These are phyloP conservation scores for Hermaeophaga mercurialis DNA, from an alignment of 2,888 invertebrate genomes.

Conservation along the genomic window DNA sequence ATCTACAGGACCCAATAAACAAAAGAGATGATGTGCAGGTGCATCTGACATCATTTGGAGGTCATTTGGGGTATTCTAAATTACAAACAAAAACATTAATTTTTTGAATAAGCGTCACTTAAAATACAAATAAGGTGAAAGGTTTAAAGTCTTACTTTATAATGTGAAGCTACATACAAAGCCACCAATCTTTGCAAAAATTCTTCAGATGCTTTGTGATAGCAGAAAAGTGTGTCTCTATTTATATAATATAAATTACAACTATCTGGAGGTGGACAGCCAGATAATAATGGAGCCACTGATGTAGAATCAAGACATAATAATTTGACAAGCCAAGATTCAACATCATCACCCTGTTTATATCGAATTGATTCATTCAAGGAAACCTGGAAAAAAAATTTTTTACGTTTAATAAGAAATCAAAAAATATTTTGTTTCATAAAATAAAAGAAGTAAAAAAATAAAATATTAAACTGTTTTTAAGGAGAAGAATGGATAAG, in stretches of 20 bases:
- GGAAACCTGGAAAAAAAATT: constrained; percentile 63
- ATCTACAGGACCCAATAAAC: constrained; percentile 85
- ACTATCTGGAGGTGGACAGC: constrained; percentile 85
- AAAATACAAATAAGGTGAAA: background rate
- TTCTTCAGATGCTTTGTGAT: constrained; percentile 89
- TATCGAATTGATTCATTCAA: constrained; percentile 96
- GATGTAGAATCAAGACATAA: constrained; percentile 88
- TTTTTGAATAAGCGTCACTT: background rate
- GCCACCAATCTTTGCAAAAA: constrained; percentile 92
- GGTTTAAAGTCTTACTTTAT: constrained; percentile 69
- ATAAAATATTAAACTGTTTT: too few relatives aligned
- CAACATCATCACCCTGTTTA: constrained; percentile 82
- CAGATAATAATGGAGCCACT: constrained; percentile 69
- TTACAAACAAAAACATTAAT: constrained; percentile 30
- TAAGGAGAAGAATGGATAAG: background rate
- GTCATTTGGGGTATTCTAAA: constrained; percentile 98
- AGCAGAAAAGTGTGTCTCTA: constrained; percentile 94
- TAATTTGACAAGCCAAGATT: constrained; percentile 88
- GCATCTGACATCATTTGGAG: constrained; percentile 98
- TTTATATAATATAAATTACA: constrained; percentile 90
- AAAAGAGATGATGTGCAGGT: constrained; percentile 97
- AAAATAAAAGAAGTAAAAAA: too few relatives aligned
- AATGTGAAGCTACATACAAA: constrained; percentile 96
- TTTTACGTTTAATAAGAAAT: too few relatives aligned
- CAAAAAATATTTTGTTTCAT: too few relatives aligned